Evolutionary conservation across 2,113 vertebrate genomes (phyloP), one percentile per base, ranked within the genome.

Genomic region (Halcyon malimbica): DNA sequence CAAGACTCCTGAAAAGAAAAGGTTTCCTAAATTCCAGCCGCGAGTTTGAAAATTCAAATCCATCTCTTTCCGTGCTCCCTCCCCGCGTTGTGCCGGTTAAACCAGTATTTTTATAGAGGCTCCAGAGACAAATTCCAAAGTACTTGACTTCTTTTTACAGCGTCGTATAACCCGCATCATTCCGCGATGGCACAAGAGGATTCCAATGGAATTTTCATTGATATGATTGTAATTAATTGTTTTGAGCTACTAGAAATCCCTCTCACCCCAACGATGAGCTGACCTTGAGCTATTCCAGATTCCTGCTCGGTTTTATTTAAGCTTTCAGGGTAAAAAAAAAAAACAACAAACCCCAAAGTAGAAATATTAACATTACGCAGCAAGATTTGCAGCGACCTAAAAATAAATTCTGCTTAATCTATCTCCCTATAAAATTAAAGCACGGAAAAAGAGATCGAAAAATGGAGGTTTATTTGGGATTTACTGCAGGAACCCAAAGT

Each of bases 131-230:
- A 70, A 84, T 3, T 16, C 41, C 28, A 37, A 70, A 18, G 13
- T 15, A 51, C 0, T 1, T 2, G 0, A 19, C 25, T 20, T 35
- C 3, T 8, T 64, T 73, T 87, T 37, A 35, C 63, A 28, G 18
- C 2, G 20, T 29, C 12, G 6, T 8, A 6, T 29, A 37, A 39
- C 35, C 63, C 28, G 50, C 75, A 46, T 25, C 51, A 16, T 3
- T 6, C 10, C 5, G 11, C 2, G 41, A 64, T 8, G 10, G 13
- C 77, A 62, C n/a, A 46, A 51, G 17, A 65, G 19, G 18, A 14
- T 29, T 29, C 19, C 19, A 15, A 31, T 7, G 8, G 41, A 31
- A 44, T 65, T 33, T 60, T 67, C 57, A 46, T 13, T 28, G n/a
- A 2, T 37, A n/a, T 44, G 35, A 28, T 26, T 39, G 15, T 1